Conservation (phyloP, 2,888 invertebrate genomes). For the Ophion obscuratus region DNA sequence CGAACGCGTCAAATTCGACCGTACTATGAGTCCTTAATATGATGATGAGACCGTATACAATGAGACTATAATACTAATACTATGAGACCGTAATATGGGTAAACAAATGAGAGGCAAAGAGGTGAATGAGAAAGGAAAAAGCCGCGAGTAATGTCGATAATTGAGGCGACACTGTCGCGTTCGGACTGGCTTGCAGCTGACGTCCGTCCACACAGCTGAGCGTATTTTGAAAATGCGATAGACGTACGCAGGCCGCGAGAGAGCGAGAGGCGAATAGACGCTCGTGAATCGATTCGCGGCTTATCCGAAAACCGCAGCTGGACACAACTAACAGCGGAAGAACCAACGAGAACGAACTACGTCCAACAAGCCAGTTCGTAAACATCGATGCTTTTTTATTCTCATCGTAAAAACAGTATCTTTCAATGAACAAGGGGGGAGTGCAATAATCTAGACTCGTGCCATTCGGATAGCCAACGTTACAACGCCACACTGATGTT, state of each 20-base stretch:
- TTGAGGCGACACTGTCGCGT: constrained; percentile 73
- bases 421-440: neutral
- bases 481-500: neutral
- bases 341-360: neutral
- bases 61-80: too few species aligned
- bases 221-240: constrained; percentile 78
- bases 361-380: neutral
- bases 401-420: too few species aligned
- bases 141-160: neutral
- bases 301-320: constrained; percentile 16
- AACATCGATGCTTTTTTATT: neutral
- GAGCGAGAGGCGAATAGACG: constrained; percentile 38
- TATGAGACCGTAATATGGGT: too few species aligned
- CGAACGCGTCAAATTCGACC: too few species aligned
- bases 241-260: constrained; percentile 32
- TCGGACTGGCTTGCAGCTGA: constrained; percentile 76
- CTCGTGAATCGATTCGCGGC: constrained; percentile 61
- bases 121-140: constrained; percentile 2
- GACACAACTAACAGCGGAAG: neutral
- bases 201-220: constrained; percentile 80
- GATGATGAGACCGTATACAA: too few species aligned
- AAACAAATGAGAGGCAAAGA: too few species aligned
- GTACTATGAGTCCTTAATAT: too few species aligned
- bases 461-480: constrained; percentile 2
- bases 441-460: constrained; percentile 12